Conservation (phyloP, 2,113 vertebrate genomes). For the Pipra filicauda region DNA sequence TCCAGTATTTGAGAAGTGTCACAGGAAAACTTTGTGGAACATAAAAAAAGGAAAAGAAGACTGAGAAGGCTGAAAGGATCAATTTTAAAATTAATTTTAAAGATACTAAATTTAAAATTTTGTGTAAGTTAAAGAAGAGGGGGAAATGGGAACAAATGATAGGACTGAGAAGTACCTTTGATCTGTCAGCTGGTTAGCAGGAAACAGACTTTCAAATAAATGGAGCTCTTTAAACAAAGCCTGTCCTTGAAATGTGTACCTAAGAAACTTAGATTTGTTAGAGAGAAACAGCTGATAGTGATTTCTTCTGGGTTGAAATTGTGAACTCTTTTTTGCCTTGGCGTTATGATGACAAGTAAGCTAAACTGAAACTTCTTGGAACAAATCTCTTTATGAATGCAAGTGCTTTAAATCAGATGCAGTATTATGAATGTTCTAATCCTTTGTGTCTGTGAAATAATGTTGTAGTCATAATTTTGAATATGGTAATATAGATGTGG, state of each 20-base stretch:
- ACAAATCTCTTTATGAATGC: not conserved
- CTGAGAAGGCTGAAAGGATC: not conserved
- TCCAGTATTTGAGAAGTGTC: not conserved
- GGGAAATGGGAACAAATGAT: not conserved
- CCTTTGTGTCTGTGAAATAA: not conserved
- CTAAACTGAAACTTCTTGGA: not conserved
- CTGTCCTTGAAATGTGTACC: slow-evolving; percentile 50
- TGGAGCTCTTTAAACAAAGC: slow-evolving; percentile 43
- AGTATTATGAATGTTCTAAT: not conserved
- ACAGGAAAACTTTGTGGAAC: not conserved
- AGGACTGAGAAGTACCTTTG: slow-evolving; percentile 42
- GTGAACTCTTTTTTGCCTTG: not conserved
- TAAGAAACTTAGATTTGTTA: slow-evolving; percentile 49
- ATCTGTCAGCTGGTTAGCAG: slow-evolving; percentile 57
- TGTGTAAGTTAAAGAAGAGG: not conserved
- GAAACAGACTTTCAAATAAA: slow-evolving; percentile 41
- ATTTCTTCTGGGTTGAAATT: slow-evolving; percentile 13
- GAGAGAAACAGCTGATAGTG: slow-evolving; percentile 46
- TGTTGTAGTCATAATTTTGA: not conserved
- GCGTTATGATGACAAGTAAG: not conserved
- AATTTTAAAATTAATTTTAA: not conserved
- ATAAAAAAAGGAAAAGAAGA: not conserved
- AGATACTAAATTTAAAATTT: not conserved
- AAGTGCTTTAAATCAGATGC: not conserved
- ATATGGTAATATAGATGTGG: not conserved